These are phyloP conservation scores for Iselma pallidipennis DNA, from an alignment of 2,888 invertebrate species.

Conservation along the genomic window DNA sequence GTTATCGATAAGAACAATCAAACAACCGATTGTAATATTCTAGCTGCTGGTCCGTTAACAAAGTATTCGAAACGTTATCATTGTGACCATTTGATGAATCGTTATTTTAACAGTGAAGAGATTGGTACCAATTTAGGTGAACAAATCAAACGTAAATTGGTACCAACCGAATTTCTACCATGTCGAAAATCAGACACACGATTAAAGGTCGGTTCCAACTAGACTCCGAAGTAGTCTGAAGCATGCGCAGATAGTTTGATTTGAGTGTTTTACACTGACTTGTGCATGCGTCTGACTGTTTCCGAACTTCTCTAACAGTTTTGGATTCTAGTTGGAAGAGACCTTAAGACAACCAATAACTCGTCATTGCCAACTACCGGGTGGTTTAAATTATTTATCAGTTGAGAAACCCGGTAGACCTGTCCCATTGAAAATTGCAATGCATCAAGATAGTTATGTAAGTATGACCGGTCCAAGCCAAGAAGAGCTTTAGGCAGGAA, in stretches of 20 bases:
- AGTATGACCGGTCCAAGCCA: too few relatives aligned
- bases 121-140: slow-evolving; percentile 63
- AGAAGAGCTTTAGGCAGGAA: too few relatives aligned
- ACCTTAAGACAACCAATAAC: slow-evolving; percentile 49
- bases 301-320: too few relatives aligned
- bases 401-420: slow-evolving; percentile 62
- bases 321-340: too few relatives aligned
- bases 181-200: too few relatives aligned
- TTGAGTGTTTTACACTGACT: too few relatives aligned
- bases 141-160: slow-evolving; percentile 34
- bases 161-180: slow-evolving; percentile 23
- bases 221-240: too few relatives aligned
- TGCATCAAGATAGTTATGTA: slow-evolving; percentile 49
- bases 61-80: slow-evolving; percentile 66
- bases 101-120: slow-evolving; percentile 64
- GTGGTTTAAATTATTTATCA: slow-evolving; percentile 64
- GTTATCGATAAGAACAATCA: slow-evolving; percentile 65
- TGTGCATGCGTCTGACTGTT: too few relatives aligned
- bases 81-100: slow-evolving; percentile 59
- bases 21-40: slow-evolving; percentile 69
- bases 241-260: too few relatives aligned
- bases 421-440: slow-evolving; percentile 59
- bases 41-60: slow-evolving; percentile 67
- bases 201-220: too few relatives aligned
- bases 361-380: slow-evolving; percentile 61